Conservation (phyloP, 2,113 vertebrate species). For the Rafetus swinhoei region DNA sequence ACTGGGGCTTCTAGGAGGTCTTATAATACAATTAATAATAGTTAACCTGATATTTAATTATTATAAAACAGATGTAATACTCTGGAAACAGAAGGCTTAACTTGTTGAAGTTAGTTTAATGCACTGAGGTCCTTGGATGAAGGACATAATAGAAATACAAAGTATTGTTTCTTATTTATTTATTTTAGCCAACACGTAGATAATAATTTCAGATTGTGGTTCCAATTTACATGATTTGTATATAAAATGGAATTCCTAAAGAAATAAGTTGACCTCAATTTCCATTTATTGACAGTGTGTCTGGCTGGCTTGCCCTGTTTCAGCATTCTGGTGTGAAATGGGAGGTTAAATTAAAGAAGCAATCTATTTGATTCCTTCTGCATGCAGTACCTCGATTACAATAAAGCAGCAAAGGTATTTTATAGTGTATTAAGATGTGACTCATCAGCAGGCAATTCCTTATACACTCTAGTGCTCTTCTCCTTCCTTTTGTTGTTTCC, state of each 20-base stretch:
- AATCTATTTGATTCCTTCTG: constrained; percentile 30
- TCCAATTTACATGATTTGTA: constrained; percentile 56
- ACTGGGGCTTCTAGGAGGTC: background rate
- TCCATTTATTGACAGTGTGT: constrained; percentile 31
- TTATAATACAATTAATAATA: constrained; percentile 25
- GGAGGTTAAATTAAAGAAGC: constrained; percentile 57
- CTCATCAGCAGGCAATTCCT: background rate
- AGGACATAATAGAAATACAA: constrained; percentile 28
- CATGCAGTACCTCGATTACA: background rate
- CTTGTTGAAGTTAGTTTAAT: constrained; percentile 46
- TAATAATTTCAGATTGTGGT: constrained; percentile 20
- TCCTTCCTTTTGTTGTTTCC: background rate
- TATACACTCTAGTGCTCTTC: background rate
- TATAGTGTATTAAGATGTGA: background rate
- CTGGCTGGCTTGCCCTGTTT: constrained; percentile 42
- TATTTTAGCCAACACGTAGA: constrained; percentile 23
- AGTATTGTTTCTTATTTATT: constrained; percentile 50
- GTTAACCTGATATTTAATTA: constrained; percentile 20
- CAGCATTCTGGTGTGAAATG: constrained; percentile 46
- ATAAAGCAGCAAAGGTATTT: background rate
- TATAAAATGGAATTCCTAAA: constrained; percentile 31
- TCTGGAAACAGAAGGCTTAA: constrained; percentile 18
- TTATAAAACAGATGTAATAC: background rate
- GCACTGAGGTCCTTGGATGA: background rate
- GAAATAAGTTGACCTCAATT: constrained; percentile 60